Conservation (phyloP, 2,113 vertebrate genomes). For the Fukomys damarensis region DNA sequence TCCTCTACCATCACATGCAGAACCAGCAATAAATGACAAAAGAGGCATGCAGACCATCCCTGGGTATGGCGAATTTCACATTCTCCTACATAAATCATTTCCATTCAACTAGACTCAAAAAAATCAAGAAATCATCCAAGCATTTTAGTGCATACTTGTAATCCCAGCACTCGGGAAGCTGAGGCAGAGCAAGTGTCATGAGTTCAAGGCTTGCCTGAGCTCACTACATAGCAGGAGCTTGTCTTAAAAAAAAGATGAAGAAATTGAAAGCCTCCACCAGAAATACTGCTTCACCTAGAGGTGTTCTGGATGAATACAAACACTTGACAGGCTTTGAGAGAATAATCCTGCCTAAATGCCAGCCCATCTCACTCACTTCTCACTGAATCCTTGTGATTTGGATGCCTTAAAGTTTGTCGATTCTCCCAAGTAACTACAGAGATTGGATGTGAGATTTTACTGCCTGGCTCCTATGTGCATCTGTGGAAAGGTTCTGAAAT, state of each 20-base stretch:
- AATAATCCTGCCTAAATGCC: neutral
- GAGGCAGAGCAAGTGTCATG: neutral
- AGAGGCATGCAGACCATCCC: neutral
- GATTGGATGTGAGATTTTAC: neutral
- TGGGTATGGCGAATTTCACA: neutral
- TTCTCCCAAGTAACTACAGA: neutral
- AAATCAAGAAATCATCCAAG: neutral
- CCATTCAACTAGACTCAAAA: neutral
- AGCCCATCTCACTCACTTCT: neutral
- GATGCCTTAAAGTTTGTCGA: neutral
- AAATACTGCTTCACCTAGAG: neutral
- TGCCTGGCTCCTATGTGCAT: neutral
- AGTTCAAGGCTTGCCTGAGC: neutral
- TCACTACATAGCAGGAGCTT: neutral
- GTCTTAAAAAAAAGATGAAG: neutral
- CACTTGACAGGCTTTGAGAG: neutral
- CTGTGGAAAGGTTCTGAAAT: neutral
- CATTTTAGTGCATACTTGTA: neutral
- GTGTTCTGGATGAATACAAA: neutral
- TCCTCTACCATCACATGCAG: neutral
- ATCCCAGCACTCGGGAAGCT: neutral
- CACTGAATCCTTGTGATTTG: neutral
- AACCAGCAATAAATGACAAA: neutral
- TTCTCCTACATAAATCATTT: neutral
- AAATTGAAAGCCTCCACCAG: neutral